phyloP scores from a whole-genome alignment of 2,113 vertebrate species.

The Danionella cerebrum region DNA sequence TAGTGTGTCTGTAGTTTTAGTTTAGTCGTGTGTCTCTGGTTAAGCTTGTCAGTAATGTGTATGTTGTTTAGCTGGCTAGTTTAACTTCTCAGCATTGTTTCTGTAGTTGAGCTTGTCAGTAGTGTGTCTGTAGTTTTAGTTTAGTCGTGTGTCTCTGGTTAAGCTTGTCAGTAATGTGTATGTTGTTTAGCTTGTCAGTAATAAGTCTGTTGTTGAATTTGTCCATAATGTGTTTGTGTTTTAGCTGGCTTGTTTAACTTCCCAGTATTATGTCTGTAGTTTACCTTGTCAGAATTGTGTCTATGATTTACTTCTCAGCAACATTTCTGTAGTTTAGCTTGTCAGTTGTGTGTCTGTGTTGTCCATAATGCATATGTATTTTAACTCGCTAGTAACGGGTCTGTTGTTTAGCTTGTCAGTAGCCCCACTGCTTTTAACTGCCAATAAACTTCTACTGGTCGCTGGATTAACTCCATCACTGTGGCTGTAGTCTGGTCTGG shows the following conservation, averaged over 20 bases:
- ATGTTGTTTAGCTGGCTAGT: neutral
- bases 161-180: neutral
- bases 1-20: neutral
- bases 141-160: neutral
- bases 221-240: neutral
- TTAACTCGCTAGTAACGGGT: too few relatives aligned
- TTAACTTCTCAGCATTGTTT: neutral
- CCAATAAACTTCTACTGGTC: too few relatives aligned
- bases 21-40: neutral
- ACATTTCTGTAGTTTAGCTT: neutral
- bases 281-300: too few relatives aligned
- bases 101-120: neutral
- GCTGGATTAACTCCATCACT: neutral
- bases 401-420: neutral
- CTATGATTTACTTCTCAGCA: neutral
- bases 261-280: neutral
- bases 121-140: neutral
- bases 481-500: slow-evolving; percentile 64
- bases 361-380: neutral
- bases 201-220: neutral
- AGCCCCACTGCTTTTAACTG: too few relatives aligned
- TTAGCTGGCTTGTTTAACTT: neutral
- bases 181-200: neutral
- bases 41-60: neutral
- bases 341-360: neutral